phyloP scores from a whole-genome alignment of 2,888 invertebrate genomes.

The Flexamia atlantica region DNA sequence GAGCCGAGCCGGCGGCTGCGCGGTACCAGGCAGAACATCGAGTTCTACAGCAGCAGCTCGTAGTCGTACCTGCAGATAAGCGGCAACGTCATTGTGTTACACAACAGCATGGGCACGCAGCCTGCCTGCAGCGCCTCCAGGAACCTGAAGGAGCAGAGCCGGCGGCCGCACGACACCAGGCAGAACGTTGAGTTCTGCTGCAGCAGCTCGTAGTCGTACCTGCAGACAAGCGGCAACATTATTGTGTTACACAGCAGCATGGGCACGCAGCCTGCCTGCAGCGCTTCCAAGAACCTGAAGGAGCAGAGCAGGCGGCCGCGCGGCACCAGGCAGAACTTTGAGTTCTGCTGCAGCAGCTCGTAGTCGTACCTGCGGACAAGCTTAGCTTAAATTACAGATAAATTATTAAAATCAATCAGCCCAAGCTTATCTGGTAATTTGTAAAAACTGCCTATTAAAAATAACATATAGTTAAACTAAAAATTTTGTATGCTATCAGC shows the following conservation, averaged over 20 bases:
- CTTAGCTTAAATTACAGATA: no score
- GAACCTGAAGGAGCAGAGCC: constrained; percentile 74
- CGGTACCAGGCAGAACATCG: constrained; percentile 99
- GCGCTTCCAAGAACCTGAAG: background rate
- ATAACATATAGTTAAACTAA: no score
- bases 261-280: background rate
- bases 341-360: constrained; percentile 84
- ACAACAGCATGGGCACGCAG: no score
- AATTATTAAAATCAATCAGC: no score
- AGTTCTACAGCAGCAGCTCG: constrained; percentile 94
- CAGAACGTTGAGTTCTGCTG: constrained; percentile 98
- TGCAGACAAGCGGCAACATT: constrained; percentile 72
- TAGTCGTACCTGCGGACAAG: constrained; percentile 83
- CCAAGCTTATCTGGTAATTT: no score
- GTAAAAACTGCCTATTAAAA: no score
- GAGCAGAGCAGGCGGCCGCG: constrained; percentile 82
- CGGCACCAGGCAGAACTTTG: constrained; percentile 99
- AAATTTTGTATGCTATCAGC: no score
- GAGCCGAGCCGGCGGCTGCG: constrained; percentile 97
- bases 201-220: constrained; percentile 97
- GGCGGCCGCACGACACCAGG: constrained; percentile 96
- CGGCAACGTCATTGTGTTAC: no score
- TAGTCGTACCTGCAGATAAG: constrained; percentile 89
- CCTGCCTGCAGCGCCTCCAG: background rate
- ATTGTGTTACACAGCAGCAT: no score